Percentiles rank a stretch among this genome's conserved stretches.
Evolutionary conservation across 2,113 vertebrate genomes (phyloP).

Genomic region (Megaceryle torquata): DNA sequence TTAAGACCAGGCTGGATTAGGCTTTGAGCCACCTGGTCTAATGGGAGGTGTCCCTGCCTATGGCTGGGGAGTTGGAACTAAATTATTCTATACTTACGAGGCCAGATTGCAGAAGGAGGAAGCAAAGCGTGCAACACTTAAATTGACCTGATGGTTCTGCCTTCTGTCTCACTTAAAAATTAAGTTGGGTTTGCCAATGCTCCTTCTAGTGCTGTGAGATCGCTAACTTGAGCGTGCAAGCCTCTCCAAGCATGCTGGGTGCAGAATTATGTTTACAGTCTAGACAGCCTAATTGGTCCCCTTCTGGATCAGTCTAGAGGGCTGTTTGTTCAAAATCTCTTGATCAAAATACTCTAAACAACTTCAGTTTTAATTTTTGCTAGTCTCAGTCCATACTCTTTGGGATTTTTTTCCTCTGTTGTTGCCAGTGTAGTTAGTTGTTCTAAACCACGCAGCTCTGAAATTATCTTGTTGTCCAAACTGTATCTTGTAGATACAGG

Average conservation of each 20-base stretch:
- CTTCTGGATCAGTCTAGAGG: background rate
- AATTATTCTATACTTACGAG: no score
- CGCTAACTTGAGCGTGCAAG: fast-evolving
- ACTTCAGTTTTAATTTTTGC: background rate
- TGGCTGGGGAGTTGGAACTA: no score
- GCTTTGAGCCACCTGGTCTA: no score
- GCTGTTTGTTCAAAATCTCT: background rate
- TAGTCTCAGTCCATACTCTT: background rate
- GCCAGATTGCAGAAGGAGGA: background rate
- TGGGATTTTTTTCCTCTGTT: background rate
- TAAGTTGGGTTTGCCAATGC: background rate
- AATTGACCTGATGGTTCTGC: background rate
- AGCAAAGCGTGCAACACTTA: fast-evolving
- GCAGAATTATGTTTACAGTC: fast-evolving
- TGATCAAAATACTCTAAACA: background rate
- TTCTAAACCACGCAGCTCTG: background rate
- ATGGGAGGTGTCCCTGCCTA: no score
- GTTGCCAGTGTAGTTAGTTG: no score
- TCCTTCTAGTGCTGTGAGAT: background rate
- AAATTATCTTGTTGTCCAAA: background rate
- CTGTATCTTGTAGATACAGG: background rate
- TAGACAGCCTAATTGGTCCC: background rate
- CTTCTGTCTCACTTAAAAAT: background rate
- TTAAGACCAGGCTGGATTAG: no score
- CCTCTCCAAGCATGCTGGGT: background rate